Conservation (phyloP, 2,797 vertebrate species). For the Dendrocincla tyrannina region DNA sequence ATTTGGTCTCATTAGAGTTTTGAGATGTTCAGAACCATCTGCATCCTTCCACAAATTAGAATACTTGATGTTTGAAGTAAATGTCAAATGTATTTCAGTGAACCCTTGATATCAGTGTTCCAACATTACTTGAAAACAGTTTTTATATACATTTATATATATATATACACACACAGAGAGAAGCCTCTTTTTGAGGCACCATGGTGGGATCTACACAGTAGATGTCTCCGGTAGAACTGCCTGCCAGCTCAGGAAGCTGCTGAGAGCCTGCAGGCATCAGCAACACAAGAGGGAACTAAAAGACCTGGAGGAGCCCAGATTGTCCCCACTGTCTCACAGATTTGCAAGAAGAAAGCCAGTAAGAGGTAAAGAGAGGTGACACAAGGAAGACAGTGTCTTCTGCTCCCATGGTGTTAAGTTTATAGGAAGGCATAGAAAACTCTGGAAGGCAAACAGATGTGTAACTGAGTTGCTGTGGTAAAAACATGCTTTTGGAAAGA, state of each 20-base stretch:
- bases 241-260: neutral
- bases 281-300: neutral
- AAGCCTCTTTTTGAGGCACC: neutral
- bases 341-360: neutral
- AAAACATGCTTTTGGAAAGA: neutral
- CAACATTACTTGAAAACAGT: neutral
- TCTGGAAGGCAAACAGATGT: neutral
- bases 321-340: neutral
- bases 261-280: neutral
- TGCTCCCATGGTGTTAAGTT: neutral
- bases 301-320: neutral
- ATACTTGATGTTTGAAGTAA: neutral
- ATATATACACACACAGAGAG: neutral
- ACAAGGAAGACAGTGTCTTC: neutral
- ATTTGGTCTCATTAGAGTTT: neutral
- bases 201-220: neutral
- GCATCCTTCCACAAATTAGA: neutral
- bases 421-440: neutral
- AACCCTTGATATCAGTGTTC: neutral
- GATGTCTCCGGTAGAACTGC: neutral
- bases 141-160: too few species aligned
- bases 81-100: neutral
- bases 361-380: fast-evolving
- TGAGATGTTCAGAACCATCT: neutral
- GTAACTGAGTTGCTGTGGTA: neutral